Evolutionary conservation across 2,888 invertebrate genomes (phyloP).

Genomic region (Anthoptus insignis): DNA sequence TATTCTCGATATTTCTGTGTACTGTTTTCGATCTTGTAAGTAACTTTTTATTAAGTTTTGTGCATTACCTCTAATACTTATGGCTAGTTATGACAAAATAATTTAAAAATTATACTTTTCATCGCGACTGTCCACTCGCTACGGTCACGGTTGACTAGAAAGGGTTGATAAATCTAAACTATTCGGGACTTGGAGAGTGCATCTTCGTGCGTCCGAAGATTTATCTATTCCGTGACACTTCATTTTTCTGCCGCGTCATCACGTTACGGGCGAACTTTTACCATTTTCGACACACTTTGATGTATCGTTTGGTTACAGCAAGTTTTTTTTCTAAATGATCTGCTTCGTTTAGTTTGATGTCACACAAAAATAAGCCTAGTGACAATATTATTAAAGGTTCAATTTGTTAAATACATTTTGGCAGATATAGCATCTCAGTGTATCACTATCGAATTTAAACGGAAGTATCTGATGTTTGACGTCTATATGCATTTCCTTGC

Average conservation of each 20-base stretch:
- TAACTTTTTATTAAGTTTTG: too few species aligned
- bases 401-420: constrained; percentile 73
- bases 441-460: constrained; percentile 63
- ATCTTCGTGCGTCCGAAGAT: constrained; percentile 72
- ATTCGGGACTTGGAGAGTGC: constrained; percentile 77
- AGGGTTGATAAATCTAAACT: constrained; percentile 81
- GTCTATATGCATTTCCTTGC: constrained; percentile 54
- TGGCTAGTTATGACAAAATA: too few species aligned
- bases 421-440: constrained; percentile 70
- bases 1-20: too few species aligned
- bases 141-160: constrained; percentile 72
- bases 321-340: constrained; percentile 29
- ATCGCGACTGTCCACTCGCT: constrained; percentile 53
- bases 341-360: too few species aligned
- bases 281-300: constrained; percentile 22
- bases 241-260: constrained; percentile 64
- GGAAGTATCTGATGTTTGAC: constrained; percentile 65
- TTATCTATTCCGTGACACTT: constrained; percentile 74
- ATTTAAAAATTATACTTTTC: constrained; percentile 42
- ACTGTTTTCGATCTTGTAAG: too few species aligned
- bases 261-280: constrained; percentile 28
- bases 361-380: too few species aligned
- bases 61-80: too few species aligned
- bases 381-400: too few species aligned
- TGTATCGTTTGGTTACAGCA: constrained; percentile 21